Percentiles rank a stretch among this genome's conserved stretches.
Conservation (phyloP, 2,797 vertebrate genomes). For the Pangasius larnaudii region DNA sequence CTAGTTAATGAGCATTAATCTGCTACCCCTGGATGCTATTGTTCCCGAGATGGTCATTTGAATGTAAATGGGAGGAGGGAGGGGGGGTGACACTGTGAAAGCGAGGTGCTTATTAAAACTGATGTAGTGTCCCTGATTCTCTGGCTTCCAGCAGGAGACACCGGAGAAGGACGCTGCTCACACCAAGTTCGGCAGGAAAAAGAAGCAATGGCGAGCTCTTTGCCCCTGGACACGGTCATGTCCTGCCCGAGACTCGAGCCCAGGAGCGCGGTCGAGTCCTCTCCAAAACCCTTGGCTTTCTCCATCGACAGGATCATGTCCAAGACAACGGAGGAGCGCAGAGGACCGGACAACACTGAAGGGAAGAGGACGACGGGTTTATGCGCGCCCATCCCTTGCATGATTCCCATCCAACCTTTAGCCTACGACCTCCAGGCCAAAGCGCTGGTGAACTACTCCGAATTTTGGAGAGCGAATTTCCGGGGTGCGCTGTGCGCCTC, state of each 20-base stretch:
- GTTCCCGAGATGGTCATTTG: constrained; percentile 86
- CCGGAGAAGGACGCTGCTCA: constrained; percentile 75
- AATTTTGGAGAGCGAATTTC: constrained; percentile 92
- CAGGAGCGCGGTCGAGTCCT: constrained; percentile 79
- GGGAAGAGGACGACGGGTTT: constrained; percentile 79
- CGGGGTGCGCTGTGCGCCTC: constrained; percentile 81
- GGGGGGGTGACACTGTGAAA: constrained; percentile 77
- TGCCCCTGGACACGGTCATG: constrained; percentile 88
- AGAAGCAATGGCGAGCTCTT: constrained; percentile 85
- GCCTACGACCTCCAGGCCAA: constrained; percentile 92
- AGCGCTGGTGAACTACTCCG: constrained; percentile 92
- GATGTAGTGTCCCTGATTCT: constrained; percentile 86
- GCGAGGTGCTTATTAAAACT: constrained; percentile 91
- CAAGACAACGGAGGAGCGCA: constrained; percentile 86
- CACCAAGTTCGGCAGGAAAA: constrained; percentile 71
- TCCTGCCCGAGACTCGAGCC: constrained; percentile 81
- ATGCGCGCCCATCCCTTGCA: constrained; percentile 90
- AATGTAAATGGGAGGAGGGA: constrained; percentile 83
- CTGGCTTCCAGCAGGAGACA: constrained; percentile 75
- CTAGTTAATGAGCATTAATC: constrained; percentile 92
- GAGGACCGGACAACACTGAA: constrained; percentile 69
- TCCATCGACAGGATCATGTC: constrained; percentile 99
- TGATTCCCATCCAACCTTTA: constrained; percentile 91
- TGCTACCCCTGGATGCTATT: constrained; percentile 90
- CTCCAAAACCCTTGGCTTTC: constrained; percentile 93